Evolutionary conservation across 1,140 invertebrate genomes (phyloP).

Genomic region (Chymomyza costata): DNA sequence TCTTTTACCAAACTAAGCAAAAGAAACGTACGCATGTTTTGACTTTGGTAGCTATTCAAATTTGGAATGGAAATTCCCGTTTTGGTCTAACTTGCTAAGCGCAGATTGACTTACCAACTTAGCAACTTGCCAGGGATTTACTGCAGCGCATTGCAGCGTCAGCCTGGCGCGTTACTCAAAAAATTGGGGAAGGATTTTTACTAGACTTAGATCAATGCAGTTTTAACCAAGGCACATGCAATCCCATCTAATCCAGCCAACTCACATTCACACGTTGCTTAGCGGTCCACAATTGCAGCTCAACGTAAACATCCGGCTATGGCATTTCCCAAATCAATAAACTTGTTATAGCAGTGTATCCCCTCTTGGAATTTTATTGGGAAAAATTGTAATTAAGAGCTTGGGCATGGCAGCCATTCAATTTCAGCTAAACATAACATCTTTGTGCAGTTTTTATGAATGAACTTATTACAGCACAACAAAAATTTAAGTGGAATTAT

Average conservation of each 20-base stretch:
- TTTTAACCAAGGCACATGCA: no score
- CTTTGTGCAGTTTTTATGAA: conserved; percentile 42
- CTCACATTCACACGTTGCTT: conserved; percentile 65
- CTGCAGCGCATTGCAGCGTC: neutral
- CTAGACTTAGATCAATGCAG: no score
- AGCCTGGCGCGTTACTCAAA: no score
- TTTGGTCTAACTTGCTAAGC: conserved; percentile 42
- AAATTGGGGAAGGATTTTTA: no score
- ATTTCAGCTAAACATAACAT: conserved; percentile 14
- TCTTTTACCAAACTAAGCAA: conserved; percentile 43
- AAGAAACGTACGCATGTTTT: conserved; percentile 62
- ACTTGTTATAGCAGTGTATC: conserved; percentile 58
- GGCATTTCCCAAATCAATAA: conserved; percentile 72
- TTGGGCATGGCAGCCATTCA: conserved; percentile 6
- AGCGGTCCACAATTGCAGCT: conserved; percentile 18
- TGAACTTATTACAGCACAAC: conserved; percentile 56
- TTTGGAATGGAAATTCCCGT: conserved; percentile 41
- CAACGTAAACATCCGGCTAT: conserved; percentile 62
- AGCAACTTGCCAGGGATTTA: conserved; percentile 36
- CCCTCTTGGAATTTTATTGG: conserved; percentile 42
- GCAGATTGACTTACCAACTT: conserved; percentile 71
- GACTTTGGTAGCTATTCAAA: conserved; percentile 51
- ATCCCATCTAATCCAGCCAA: no score
- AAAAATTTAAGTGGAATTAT: conserved; percentile 70
- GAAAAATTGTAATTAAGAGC: conserved; percentile 62